Conservation (phyloP, 2,797 vertebrate species). For the Tinamus major region DNA sequence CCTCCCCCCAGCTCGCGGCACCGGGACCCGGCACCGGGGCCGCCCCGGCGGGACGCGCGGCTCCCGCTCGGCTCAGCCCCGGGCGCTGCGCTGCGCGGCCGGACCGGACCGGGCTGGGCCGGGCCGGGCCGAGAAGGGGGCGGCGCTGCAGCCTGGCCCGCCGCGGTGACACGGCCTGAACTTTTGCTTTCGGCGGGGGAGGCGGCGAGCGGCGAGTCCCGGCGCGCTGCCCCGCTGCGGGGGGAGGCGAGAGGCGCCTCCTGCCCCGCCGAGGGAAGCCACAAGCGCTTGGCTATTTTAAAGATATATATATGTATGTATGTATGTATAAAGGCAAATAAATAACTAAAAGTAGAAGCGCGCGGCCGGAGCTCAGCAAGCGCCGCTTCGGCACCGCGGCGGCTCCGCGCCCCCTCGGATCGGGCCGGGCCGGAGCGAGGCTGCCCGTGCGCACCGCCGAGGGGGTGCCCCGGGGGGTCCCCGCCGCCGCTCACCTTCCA, state of each 20-base stretch:
- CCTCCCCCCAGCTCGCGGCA: not conserved
- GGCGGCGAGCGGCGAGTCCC: not conserved
- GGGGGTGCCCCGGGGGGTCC: not conserved
- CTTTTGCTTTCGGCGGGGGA: slow-evolving; percentile 59
- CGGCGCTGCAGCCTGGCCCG: not conserved
- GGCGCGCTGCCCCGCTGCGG: no score
- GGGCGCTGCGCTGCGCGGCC: not conserved
- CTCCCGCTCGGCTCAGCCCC: not conserved
- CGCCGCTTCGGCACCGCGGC: not conserved
- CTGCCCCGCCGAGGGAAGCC: not conserved
- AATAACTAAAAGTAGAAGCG: no score
- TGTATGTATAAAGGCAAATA: no score
- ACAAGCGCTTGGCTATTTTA: not conserved
- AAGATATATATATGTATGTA: no score
- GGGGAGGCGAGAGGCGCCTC: not conserved
- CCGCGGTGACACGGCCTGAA: slow-evolving; percentile 50
- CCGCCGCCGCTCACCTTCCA: slow-evolving; percentile 89
- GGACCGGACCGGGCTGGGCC: no score
- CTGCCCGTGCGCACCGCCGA: not conserved
- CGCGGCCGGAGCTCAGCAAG: not conserved
- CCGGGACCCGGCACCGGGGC: not conserved
- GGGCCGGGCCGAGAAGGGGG: no score
- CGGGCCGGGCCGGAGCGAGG: no score
- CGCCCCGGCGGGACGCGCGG: not conserved
- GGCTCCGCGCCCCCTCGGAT: not conserved